phyloP scores from a whole-genome alignment of 1,140 invertebrate genomes.

The Diprion similis region DNA sequence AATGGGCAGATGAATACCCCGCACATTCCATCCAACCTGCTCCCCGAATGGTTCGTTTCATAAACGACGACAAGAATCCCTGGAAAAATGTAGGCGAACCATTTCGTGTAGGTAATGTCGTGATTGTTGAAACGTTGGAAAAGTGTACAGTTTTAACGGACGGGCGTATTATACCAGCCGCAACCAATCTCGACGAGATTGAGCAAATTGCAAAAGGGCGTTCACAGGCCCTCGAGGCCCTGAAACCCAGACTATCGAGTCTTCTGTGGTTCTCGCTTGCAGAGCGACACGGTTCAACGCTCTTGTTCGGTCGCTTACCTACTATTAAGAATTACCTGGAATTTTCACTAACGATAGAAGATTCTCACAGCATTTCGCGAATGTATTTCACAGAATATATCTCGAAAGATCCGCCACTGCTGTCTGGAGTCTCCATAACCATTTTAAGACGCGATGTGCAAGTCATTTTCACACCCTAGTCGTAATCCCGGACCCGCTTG shows the following conservation, averaged over 20 bases:
- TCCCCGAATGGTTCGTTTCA: too few species aligned
- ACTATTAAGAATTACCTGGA: neutral
- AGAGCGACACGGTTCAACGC: neutral
- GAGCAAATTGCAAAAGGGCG: slow-evolving; percentile 2
- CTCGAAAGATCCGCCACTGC: slow-evolving; percentile 16
- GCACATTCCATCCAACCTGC: too few species aligned
- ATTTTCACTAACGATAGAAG: neutral
- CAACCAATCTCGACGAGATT: neutral
- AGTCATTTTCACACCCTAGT: slow-evolving; percentile 12
- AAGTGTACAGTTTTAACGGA: too few species aligned
- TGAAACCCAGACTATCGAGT: neutral
- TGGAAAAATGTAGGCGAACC: too few species aligned
- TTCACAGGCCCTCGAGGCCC: neutral
- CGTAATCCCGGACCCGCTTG: neutral
- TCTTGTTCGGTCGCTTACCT: neutral
- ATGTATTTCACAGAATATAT: too few species aligned
- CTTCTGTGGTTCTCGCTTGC: neutral
- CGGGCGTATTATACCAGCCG: too few species aligned
- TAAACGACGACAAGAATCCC: too few species aligned
- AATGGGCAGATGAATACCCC: too few species aligned
- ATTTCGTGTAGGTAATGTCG: too few species aligned
- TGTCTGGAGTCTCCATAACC: slow-evolving; percentile 13
- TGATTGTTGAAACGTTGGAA: too few species aligned
- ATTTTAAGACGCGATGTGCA: neutral
- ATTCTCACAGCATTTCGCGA: too few species aligned